Base-by-base conservation (phyloP, 2,888 invertebrate genomes). In the Agrochola lota region DNA sequence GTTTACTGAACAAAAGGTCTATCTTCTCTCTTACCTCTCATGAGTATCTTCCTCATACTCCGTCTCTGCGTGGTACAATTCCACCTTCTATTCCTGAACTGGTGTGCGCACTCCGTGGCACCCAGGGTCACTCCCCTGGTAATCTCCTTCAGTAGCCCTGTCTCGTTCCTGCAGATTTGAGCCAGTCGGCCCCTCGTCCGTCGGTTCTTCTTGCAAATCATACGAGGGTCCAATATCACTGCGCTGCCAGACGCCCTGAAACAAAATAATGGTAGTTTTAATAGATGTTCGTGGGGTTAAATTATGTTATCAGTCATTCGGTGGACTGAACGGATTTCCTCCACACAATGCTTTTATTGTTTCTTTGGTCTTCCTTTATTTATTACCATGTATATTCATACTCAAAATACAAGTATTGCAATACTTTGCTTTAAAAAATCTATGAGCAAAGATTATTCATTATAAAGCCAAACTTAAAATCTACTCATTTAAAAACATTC, bases 181-280 rank as follows among this genome's bases (percentile, higher is more conserved):
- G 98, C 97, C 92, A 98, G 97, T 91, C 98, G 98, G 84, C 98
- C 98, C 89, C 98, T 97, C 88, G 98, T 95, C 88, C 98, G 97
- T 81, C 98, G 97, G 88, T 98, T 98, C 96, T 98, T 98, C 94
- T 98, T 98, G 97, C 99, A 99, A 92, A 99, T 98, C 96, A 98
- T 97, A 93, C 98, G 98, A 86, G 99, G 99, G 95, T 99, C 99
- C 97, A 99, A 97, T 91, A 99, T 98, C 92, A 99, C 97, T 94
- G 99, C 98, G 97, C 98, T 98, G 95, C 98, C 96, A 92, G 98
- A 97, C 95, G 98, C 98, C 98, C 98, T 98, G 96, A 4, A 71
- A 88, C 81, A 84, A 87, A 77, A 71, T 9, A 64, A 66, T 55
- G 5, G 63, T 9, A 52, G 35, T 60, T 64, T 57, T 57, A 20